Evolutionary conservation across 2,888 invertebrate species (phyloP).

Genomic region (Oxyteleia sp.): DNA sequence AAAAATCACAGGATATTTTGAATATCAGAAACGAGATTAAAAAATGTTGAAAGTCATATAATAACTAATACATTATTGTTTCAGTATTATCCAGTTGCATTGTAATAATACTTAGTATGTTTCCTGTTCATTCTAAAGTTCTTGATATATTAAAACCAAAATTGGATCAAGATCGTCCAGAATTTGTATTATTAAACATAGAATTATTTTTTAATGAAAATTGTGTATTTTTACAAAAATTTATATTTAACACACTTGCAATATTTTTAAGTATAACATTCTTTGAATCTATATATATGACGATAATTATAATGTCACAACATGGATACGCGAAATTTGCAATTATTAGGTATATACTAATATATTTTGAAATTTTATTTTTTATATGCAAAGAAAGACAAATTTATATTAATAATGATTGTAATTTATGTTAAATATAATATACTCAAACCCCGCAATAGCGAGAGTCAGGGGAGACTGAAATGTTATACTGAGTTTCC

Average conservation of each 20-base stretch:
- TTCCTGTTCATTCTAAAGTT: neutral
- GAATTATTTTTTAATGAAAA: constrained; percentile 1
- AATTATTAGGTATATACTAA: neutral
- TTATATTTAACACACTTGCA: neutral
- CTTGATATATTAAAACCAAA: constrained; percentile 6
- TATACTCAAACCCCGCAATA: no score
- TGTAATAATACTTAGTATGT: neutral
- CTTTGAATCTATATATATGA: neutral
- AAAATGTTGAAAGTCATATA: no score
- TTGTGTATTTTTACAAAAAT: neutral
- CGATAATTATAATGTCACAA: neutral
- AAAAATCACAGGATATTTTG: no score
- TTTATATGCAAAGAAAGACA: no score
- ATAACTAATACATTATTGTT: no score
- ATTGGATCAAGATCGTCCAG: constrained; percentile 4
- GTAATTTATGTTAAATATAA: no score
- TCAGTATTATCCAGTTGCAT: neutral
- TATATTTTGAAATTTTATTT: no score
- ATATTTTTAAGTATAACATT: neutral
- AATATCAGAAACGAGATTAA: no score
- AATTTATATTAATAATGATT: no score
- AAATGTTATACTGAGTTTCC: no score
- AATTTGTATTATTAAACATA: neutral
- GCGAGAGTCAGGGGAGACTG: no score
- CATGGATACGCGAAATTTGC: neutral